phyloP scores from a whole-genome alignment of 2,888 invertebrate species.

The Abscondita cerata region DNA sequence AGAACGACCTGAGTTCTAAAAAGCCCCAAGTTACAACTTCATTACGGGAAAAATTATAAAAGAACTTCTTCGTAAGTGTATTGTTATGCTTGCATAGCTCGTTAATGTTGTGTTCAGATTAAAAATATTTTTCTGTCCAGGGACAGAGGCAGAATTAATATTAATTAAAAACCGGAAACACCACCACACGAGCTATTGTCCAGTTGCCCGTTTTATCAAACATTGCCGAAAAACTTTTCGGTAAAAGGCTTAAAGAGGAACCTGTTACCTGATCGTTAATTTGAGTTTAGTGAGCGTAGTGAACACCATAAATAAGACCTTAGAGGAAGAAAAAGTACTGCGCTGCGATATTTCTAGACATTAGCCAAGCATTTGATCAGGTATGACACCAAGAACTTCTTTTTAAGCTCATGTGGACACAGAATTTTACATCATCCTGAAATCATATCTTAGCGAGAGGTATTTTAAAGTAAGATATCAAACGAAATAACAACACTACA shows the following conservation, averaged over 20 bases:
- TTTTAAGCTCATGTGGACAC: constrained; percentile 9
- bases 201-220: neutral
- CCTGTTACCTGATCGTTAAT: neutral
- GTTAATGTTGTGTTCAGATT: neutral
- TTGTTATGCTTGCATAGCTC: neutral
- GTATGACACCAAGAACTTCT: neutral
- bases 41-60: neutral
- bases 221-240: neutral
- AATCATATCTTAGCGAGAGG: no score
- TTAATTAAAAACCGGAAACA: neutral
- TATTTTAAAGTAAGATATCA: neutral
- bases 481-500: neutral
- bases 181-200: neutral
- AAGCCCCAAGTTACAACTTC: neutral
- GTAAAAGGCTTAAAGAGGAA: neutral
- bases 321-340: neutral
- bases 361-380: neutral
- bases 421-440: constrained; percentile 9
- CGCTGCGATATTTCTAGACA: neutral
- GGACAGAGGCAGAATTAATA: neutral
- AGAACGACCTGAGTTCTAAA: neutral
- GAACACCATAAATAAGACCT: neutral
- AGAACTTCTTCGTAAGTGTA: constrained; percentile 7
- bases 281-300: neutral
- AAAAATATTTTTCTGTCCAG: neutral